Conservation (phyloP, 2,113 vertebrate genomes). For the Elanus axillaris region DNA sequence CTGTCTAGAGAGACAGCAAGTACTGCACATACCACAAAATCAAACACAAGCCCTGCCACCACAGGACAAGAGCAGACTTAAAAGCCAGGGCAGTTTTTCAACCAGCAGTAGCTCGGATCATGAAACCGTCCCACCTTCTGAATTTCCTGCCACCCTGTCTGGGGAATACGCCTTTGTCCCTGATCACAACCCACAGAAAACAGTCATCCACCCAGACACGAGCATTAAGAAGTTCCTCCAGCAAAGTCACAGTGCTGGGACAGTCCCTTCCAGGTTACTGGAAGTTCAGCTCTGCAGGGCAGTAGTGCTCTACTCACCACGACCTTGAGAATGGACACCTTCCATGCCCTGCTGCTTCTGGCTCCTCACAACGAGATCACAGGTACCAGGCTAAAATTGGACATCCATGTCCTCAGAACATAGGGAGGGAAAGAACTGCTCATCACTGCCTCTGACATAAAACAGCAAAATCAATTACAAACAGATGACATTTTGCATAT, state of each 20-base stretch:
- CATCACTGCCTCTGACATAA: background rate
- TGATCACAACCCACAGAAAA: background rate
- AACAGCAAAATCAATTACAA: background rate
- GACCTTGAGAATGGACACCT: background rate
- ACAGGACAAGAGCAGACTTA: background rate
- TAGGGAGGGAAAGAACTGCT: background rate
- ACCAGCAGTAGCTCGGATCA: background rate
- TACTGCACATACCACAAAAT: background rate
- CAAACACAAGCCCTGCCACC: background rate
- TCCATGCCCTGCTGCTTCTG: background rate
- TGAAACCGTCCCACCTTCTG: background rate
- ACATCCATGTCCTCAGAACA: background rate
- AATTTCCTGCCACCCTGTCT: background rate
- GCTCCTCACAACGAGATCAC: background rate
- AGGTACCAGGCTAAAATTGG: background rate
- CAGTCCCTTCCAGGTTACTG: fast-evolving
- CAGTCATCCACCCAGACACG: background rate
- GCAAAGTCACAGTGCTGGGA: background rate
- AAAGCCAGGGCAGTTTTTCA: background rate
- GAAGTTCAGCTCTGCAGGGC: background rate
- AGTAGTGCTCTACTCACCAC: background rate
- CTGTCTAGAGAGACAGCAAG: background rate
- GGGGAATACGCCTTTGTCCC: background rate
- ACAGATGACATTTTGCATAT: background rate
- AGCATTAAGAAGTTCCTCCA: background rate